Base-by-base conservation (phyloP, 1,140 invertebrate genomes). In the Meloidogyne hapla region DNA sequence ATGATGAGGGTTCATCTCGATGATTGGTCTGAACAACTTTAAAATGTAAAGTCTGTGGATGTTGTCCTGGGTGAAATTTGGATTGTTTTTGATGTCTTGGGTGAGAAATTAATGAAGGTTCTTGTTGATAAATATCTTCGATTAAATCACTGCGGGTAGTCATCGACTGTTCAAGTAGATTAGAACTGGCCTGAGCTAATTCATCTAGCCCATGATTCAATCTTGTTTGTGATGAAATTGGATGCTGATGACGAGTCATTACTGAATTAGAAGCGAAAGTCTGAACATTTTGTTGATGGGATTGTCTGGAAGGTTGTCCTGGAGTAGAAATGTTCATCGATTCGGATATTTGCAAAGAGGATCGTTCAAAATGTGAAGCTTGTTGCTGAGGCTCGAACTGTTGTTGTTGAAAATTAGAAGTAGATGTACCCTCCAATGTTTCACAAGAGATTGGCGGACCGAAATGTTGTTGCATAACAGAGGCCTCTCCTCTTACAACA, bases 11-110 rank as follows among this genome's bases (percentile, higher is more conserved):
- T 10, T 25, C 56, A 56, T 73, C 56, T 63, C n/a, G 56, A 23
- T 15, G 45, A 73, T 64, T 73, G 21, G 70, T 73, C 13, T 61
- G 56, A 23, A 73, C 70, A 61, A 73, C 70, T 61, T 73, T 73
- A 38, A 73, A 73, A 38, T 73, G 70, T 40, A 73, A 13, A 2
- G 70, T 63, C 56, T 42, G 70, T 26, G 33, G 48, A 18, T 48
- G 56, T 6, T 48, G 45, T 40, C 40, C 23, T 18, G 48, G n/a
- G 4, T 71, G 40, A n/a, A n/a, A 56, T 23, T 48, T 13, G 2
- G n/a, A 0, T 62, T 13, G 70, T 62, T 18, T 38, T n/a, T 42
- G 70, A 18, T 63, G 18, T 13, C 21, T 33, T 18, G 23, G 18
- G 28, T 9, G 45, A 9, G 48, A 56, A 56, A 56, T 18, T 56